These are phyloP conservation scores for Brachirus orientalis DNA, from an alignment of 2,113 vertebrate species.

Conservation along the genomic window DNA sequence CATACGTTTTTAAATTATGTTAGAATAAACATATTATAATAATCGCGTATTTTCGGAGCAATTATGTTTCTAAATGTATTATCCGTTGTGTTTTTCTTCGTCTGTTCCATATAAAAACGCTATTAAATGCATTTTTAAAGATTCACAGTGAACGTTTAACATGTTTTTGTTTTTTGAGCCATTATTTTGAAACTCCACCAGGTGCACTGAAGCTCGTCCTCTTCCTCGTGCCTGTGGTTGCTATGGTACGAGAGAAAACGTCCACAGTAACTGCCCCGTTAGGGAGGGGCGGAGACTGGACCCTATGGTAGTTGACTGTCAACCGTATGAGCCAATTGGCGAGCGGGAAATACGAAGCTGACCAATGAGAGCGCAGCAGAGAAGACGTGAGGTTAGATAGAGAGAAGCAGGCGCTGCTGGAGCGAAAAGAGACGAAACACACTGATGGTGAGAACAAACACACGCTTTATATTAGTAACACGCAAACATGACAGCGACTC, in stretches of 20 bases:
- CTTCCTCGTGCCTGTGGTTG: slow-evolving; percentile 66
- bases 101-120: too few species aligned
- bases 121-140: too few species aligned
- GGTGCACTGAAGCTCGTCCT: too few species aligned
- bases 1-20: too few species aligned
- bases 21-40: too few species aligned
- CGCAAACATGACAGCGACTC: too few species aligned
- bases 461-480: neutral
- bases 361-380: slow-evolving; percentile 61
- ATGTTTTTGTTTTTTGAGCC: too few species aligned
- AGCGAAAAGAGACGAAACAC: slow-evolving; percentile 21
- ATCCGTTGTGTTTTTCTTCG: too few species aligned
- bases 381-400: slow-evolving; percentile 29
- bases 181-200: too few species aligned
- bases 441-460: slow-evolving; percentile 63
- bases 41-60: too few species aligned
- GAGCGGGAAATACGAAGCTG: accelerated
- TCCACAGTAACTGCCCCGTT: slow-evolving; percentile 54
- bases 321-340: slow-evolving; percentile 38
- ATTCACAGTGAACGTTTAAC: too few species aligned
- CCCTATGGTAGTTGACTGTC: slow-evolving; percentile 30
- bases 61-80: too few species aligned
- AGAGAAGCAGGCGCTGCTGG: slow-evolving; percentile 25
- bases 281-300: slow-evolving; percentile 6
- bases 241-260: slow-evolving; percentile 69